Evolutionary conservation across 2,888 invertebrate genomes (phyloP).

Genomic region (Drosophila parthenogenetica): DNA sequence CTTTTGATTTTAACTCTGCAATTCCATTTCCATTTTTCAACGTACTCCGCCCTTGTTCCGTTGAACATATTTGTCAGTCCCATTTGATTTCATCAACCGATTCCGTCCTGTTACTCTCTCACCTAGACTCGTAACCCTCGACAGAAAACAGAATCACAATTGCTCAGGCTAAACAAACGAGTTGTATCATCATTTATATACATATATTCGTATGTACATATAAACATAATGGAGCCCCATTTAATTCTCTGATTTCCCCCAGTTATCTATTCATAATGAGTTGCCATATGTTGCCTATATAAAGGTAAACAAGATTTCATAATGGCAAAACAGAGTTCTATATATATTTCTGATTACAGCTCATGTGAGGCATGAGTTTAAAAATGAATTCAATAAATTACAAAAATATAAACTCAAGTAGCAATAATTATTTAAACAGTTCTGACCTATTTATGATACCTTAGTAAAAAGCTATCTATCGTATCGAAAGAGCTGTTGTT

Average conservation of each 20-base stretch:
- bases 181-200: constrained; percentile 25
- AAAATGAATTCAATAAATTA: background rate
- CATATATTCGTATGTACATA: constrained; percentile 14
- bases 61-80: constrained; percentile 19
- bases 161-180: constrained; percentile 35
- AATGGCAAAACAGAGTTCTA: background rate
- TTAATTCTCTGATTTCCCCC: constrained; percentile 3
- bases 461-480: background rate
- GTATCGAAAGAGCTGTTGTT: background rate
- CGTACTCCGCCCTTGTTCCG: background rate
- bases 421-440: too few species aligned
- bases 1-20: constrained; percentile 26
- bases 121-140: background rate
- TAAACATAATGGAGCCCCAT: constrained; percentile 20
- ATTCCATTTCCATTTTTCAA: constrained; percentile 32
- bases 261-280: constrained; percentile 35
- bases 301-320: constrained; percentile 21
- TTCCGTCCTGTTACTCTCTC: background rate
- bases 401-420: too few species aligned
- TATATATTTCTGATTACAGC: background rate
- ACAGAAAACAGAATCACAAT: constrained; percentile 25
- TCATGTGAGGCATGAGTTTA: too few species aligned
- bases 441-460: too few species aligned
- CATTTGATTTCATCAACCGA: constrained; percentile 23
- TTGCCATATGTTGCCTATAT: constrained; percentile 52